A percentile compares a stretch with the other conserved stretches of the same genome.
These are phyloP conservation scores for Cairina moschata DNA, from an alignment of 2,113 vertebrate species.

Conservation along the genomic window DNA sequence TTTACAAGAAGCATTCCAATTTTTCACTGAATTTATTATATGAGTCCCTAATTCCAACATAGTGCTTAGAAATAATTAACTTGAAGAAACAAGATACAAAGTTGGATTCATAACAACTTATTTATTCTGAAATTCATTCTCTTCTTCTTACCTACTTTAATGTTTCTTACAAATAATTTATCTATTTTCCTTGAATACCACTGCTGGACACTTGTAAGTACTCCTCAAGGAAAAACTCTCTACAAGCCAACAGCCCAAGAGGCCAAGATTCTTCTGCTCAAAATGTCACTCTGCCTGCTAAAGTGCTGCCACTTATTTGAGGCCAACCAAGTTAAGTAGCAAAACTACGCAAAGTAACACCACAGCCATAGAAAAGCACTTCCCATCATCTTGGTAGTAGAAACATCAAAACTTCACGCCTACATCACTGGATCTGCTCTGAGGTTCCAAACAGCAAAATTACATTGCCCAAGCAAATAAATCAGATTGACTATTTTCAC, in stretches of 20 bases:
- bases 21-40: not conserved
- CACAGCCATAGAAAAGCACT: not conserved
- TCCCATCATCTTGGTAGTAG: not conserved
- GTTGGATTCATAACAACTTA: not conserved
- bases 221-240: slow-evolving; percentile 27
- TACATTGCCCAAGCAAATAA: not conserved
- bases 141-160: not conserved
- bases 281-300: not conserved
- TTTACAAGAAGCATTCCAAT: not conserved
- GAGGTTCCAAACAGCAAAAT: not conserved
- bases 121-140: not conserved
- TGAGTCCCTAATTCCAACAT: not conserved
- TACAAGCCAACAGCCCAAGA: not conserved
- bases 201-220: not conserved
- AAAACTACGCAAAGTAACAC: not conserved
- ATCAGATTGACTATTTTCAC: not conserved
- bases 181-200: slow-evolving; percentile 21
- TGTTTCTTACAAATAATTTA: not conserved
- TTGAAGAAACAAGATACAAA: not conserved
- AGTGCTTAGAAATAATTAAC: not conserved
- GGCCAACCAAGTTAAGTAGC: not conserved
- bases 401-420: not conserved
- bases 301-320: slow-evolving; percentile 15
- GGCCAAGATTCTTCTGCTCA: slow-evolving; percentile 14
- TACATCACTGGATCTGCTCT: not conserved